Evolutionary conservation across 2,797 vertebrate species (phyloP).

Genomic region (Phyllotis vaccarum): DNA sequence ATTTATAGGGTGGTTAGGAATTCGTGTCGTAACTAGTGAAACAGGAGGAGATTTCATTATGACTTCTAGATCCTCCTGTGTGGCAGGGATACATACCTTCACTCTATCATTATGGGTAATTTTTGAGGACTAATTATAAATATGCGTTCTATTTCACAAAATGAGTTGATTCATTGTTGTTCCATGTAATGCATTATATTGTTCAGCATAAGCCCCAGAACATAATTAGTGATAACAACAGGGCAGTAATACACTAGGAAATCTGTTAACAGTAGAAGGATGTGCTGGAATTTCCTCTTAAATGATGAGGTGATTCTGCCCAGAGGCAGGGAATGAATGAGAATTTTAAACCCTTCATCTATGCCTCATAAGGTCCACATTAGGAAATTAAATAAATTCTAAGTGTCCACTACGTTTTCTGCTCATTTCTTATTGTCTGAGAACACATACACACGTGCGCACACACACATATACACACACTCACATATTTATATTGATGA

Average conservation of each 20-base stretch:
- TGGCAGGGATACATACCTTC: slow-evolving; percentile 67
- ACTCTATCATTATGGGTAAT: slow-evolving; percentile 72
- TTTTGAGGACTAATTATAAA: slow-evolving; percentile 75
- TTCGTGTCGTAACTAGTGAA: slow-evolving; percentile 81
- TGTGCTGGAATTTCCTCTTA: slow-evolving; percentile 61
- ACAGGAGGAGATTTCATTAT: slow-evolving; percentile 76
- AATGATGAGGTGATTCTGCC: slow-evolving; percentile 40
- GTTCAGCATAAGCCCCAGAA: slow-evolving; percentile 65
- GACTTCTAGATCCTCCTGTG: slow-evolving; percentile 80
- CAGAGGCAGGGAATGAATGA: slow-evolving; percentile 52
- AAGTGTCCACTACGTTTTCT: slow-evolving; percentile 22
- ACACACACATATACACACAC: background rate
- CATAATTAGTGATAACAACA: slow-evolving; percentile 78
- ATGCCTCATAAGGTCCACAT: background rate
- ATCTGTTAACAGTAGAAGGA: slow-evolving; percentile 69
- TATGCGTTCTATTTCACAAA: slow-evolving; percentile 66
- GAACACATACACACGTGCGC: background rate
- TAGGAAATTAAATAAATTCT: slow-evolving; percentile 45
- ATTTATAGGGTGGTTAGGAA: slow-evolving; percentile 82
- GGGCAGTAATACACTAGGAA: slow-evolving; percentile 53
- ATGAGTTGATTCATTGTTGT: slow-evolving; percentile 72
- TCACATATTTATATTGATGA: background rate
- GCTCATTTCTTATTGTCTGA: slow-evolving; percentile 31
- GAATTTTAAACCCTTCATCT: slow-evolving; percentile 63
- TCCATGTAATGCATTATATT: slow-evolving; percentile 60